Evolutionary conservation across 2,888 invertebrate species (phyloP).

Genomic region (Coelopa pilipes): DNA sequence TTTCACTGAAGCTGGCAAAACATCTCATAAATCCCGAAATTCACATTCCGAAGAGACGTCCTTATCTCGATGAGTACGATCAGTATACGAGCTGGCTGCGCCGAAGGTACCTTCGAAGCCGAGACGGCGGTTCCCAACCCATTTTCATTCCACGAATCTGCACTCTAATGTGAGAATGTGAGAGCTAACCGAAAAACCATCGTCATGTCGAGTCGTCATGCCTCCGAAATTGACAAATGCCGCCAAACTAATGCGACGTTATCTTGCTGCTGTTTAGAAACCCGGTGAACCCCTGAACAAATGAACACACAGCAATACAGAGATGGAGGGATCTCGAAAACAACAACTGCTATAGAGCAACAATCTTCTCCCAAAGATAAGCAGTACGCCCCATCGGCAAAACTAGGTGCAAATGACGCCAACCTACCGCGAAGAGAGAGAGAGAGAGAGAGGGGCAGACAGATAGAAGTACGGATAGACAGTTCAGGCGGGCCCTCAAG

Average conservation of each 20-base stretch:
- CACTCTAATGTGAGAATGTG: slow-evolving; percentile 27
- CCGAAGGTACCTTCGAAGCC: neutral
- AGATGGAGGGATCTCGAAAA: no score
- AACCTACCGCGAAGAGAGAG: neutral
- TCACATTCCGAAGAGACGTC: no score
- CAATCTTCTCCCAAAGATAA: no score
- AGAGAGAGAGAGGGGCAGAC: no score
- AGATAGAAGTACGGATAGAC: no score
- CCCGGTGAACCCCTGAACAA: neutral
- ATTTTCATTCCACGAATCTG: slow-evolving; percentile 14
- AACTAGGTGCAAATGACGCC: neutral
- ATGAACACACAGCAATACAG: neutral
- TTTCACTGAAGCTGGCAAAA: no score
- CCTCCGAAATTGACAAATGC: slow-evolving; percentile 31
- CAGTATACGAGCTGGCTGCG: neutral
- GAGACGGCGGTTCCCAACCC: slow-evolving; percentile 15
- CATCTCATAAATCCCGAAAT: no score
- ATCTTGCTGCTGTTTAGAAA: slow-evolving; percentile 12
- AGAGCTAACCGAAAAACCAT: neutral
- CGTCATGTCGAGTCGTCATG: slow-evolving; percentile 22
- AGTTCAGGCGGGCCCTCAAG: no score
- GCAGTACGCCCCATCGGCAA: no score
- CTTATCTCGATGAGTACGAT: no score
- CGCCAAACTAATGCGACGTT: slow-evolving; percentile 28
- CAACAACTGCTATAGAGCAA: no score